Evolutionary conservation across 2,113 vertebrate species (phyloP), one percentile per base, ranked within the genome.

Genomic region (Etia nguti): DNA sequence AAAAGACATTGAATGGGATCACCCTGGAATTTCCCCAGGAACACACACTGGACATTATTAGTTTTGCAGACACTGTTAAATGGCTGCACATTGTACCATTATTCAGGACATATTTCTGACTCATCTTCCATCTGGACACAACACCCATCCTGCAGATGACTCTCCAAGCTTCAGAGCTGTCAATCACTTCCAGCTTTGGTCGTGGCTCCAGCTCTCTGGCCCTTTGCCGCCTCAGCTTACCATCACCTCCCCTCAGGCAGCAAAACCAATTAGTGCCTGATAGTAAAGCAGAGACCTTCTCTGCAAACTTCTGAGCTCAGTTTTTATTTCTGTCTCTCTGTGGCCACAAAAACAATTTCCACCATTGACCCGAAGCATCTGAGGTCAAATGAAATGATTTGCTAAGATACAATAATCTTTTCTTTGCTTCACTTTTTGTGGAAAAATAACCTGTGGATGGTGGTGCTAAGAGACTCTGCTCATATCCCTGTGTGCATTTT

Each of bases 261-360:
- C 85, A 60, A 77, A 77, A 77, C 73, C 80, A 88, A 88, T 88
- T 82, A 88, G 83, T 79, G 52, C 79, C 34, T 11, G 70, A 88
- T 43, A 81, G 85, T 65, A 56, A 81, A 86, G 59, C 62, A 48
- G 54, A 75, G 18, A 55, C 59, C 57, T 34, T 62, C 59, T 80
- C 57, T 46, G 13, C 10, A 65, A 68, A 70, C 62, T 22, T 22
- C 80, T 56, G 3, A 46, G 57, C 68, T 60, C 80, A 6, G 46
- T 85, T 86, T 77, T 46, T 38, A 52, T 77, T 77, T 52, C 22
- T 48, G 16, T 75, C 29, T 48, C 52, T n/a, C 52, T 82, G 56
- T 52, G 65, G 60, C 56, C 48, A 73, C 82, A 54, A 87, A 88
- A 88, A 52, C 80, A 87, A 89, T 62, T 77, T 56, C 55, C 86